These are phyloP conservation scores for Drosophila ohnishii DNA, from an alignment of 1,140 invertebrate species.

Conservation along the genomic window DNA sequence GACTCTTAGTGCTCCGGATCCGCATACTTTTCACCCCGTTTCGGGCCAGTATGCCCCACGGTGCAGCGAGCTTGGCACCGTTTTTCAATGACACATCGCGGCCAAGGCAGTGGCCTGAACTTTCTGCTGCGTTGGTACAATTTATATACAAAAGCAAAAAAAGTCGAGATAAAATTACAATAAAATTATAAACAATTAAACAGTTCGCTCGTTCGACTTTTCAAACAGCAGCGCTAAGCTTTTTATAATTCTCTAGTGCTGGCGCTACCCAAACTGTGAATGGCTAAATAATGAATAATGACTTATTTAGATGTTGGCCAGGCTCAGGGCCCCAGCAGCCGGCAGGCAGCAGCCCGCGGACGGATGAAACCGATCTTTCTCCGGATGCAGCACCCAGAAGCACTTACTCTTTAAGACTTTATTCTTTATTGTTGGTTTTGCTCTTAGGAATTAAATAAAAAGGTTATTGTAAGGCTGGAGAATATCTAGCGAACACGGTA, in stretches of 20 bases:
- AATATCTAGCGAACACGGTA: slow-evolving; percentile 15
- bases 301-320: slow-evolving; percentile 41
- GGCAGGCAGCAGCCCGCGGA: slow-evolving; percentile 5
- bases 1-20: slow-evolving; percentile 25
- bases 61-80: slow-evolving; percentile 63
- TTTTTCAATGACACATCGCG: slow-evolving; percentile 41
- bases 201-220: slow-evolving; percentile 22
- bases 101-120: slow-evolving; percentile 69
- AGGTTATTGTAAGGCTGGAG: slow-evolving; percentile 11
- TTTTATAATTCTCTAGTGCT: slow-evolving; percentile 49
- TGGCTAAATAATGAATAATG: slow-evolving; percentile 41
- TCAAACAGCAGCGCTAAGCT: slow-evolving; percentile 53
- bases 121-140: slow-evolving; percentile 82
- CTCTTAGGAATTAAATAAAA: slow-evolving; percentile 41
- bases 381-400: neutral
- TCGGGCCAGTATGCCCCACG: slow-evolving; percentile 43
- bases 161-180: slow-evolving; percentile 79
- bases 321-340: slow-evolving; percentile 39
- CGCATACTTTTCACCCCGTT: slow-evolving; percentile 5
- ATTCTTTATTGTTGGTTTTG: slow-evolving; percentile 17
- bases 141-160: slow-evolving; percentile 83
- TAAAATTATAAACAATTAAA: slow-evolving; percentile 70
- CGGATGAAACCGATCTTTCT: slow-evolving; percentile 8
- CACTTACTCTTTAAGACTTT: slow-evolving; percentile 29
- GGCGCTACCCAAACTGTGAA: slow-evolving; percentile 32